Conservation (phyloP, 2,888 invertebrate species). For the Agrenia bidenticulata region DNA sequence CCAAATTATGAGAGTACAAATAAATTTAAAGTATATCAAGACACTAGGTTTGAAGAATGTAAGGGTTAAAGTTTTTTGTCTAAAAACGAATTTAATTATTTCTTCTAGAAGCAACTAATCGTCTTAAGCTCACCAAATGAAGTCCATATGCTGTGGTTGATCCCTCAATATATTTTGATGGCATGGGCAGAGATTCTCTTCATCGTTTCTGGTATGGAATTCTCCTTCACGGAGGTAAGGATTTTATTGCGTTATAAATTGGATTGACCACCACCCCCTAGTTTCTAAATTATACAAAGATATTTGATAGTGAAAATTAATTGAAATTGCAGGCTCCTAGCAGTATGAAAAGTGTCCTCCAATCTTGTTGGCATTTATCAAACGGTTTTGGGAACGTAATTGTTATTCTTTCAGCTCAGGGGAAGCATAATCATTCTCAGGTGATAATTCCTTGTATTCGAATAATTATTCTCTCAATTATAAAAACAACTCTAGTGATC, state of each 20-base stretch:
- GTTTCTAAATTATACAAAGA: too few species aligned
- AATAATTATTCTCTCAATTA: too few species aligned
- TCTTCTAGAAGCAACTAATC: slow-evolving; percentile 56
- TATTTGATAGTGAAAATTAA: too few species aligned
- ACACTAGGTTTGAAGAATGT: too few species aligned
- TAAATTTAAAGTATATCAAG: background rate
- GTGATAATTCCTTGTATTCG: too few species aligned
- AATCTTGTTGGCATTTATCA: slow-evolving; percentile 81
- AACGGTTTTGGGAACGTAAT: slow-evolving; percentile 81
- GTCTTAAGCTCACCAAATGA: slow-evolving; percentile 68
- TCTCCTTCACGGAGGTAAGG: slow-evolving; percentile 76
- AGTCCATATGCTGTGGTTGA: slow-evolving; percentile 76
- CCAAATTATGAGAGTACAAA: background rate
- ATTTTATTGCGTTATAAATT: too few species aligned
- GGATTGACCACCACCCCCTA: too few species aligned
- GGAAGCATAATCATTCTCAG: slow-evolving; percentile 63
- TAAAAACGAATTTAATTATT: background rate
- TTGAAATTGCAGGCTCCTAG: slow-evolving; percentile 68
- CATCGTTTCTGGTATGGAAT: slow-evolving; percentile 77
- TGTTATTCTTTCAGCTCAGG: slow-evolving; percentile 83
- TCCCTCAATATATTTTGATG: slow-evolving; percentile 77
- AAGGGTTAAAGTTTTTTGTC: too few species aligned
- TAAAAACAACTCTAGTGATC: slow-evolving; percentile 8
- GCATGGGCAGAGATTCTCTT: slow-evolving; percentile 81
- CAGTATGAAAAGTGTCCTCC: slow-evolving; percentile 79